phyloP scores from a whole-genome alignment of 2,888 invertebrate genomes.

The Diploptera punctata region DNA sequence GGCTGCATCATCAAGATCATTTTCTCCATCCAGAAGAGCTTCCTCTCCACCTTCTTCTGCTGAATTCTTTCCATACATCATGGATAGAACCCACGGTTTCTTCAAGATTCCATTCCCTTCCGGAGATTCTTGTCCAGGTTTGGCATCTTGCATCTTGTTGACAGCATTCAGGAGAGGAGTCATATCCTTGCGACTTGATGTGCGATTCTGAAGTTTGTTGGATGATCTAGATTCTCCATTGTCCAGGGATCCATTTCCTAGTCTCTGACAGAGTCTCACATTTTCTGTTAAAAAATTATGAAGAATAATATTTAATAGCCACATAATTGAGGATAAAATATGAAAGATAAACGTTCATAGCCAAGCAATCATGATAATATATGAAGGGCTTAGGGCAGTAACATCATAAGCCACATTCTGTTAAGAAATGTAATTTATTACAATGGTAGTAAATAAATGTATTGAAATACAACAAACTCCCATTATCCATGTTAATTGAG shows the following conservation, averaged over 20 bases:
- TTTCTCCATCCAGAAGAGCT: neutral
- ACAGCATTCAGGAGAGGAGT: conserved; percentile 63
- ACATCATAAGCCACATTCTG: too few relatives aligned
- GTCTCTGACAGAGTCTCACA: conserved; percentile 65
- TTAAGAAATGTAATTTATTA: too few relatives aligned
- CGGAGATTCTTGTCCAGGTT: conserved; percentile 44
- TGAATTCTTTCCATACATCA: conserved; percentile 36
- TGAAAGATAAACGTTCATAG: too few relatives aligned
- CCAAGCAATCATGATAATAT: too few relatives aligned
- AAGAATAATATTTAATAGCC: too few relatives aligned
- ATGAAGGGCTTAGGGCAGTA: too few relatives aligned
- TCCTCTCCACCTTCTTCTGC: conserved; percentile 24
- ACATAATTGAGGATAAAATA: too few relatives aligned
- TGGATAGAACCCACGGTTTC: conserved; percentile 38
- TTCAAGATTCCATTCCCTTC: conserved; percentile 35
- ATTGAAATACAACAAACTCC: too few relatives aligned
- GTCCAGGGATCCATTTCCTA: conserved; percentile 64
- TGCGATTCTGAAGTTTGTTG: conserved; percentile 38
- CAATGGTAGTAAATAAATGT: too few relatives aligned
- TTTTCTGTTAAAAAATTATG: conserved; percentile 56
- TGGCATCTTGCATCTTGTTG: conserved; percentile 58
- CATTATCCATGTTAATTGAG: too few relatives aligned
- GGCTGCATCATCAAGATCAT: conserved; percentile 52
- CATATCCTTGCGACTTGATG: conserved; percentile 58
- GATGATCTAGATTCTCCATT: conserved; percentile 29